Evolutionary conservation across 2,113 vertebrate species (phyloP).

Genomic region (Colius striatus): DNA sequence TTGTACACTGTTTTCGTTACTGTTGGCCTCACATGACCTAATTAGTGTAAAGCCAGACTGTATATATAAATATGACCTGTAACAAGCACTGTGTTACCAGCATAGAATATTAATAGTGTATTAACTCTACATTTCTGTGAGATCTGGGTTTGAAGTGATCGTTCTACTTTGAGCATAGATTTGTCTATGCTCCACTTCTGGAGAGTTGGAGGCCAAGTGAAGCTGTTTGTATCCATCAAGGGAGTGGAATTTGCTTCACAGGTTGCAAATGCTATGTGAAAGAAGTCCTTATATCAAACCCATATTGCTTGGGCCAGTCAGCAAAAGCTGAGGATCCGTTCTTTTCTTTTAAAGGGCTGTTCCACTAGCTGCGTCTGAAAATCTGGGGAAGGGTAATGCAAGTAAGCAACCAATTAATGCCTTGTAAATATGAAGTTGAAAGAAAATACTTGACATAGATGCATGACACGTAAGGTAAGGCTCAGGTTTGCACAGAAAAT

Average conservation of each 20-base stretch:
- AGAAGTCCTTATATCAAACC: not conserved
- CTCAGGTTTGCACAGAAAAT: not conserved
- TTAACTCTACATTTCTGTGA: not conserved
- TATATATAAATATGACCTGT: not conserved
- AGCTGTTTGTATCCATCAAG: fast-evolving
- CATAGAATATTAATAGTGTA: not conserved
- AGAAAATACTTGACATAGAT: not conserved
- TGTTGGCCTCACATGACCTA: not conserved
- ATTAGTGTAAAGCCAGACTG: not conserved
- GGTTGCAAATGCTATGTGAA: not conserved
- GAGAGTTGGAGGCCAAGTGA: not conserved
- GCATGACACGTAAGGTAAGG: not conserved
- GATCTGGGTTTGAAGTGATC: not conserved
- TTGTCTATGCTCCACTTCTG: not conserved
- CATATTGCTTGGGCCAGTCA: not conserved
- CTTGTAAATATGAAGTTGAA: not conserved
- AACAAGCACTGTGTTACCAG: not conserved
- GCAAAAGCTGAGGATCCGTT: not conserved
- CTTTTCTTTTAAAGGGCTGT: not conserved
- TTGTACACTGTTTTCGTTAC: not conserved
- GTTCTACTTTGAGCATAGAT: fast-evolving
- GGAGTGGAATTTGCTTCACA: not conserved
- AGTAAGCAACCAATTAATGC: not conserved
- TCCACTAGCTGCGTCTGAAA: not conserved
- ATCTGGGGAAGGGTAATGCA: not conserved